Evolutionary conservation across 2,797 vertebrate genomes (phyloP), one percentile per base, ranked within the genome.

Genomic region (Ctenosaura bakeri): DNA sequence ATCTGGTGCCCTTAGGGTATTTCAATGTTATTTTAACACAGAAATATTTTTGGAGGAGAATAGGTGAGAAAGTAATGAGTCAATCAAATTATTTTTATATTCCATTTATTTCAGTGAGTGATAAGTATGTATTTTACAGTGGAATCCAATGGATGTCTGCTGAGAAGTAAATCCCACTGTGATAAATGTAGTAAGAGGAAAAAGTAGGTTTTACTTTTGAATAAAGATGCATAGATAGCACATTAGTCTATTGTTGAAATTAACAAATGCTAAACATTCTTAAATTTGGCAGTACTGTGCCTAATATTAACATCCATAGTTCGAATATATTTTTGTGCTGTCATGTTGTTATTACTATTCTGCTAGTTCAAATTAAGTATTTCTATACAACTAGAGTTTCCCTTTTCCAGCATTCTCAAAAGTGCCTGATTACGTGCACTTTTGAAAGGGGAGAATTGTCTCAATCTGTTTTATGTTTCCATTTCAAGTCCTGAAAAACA

Each of bases 241-340:
- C 22, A 10, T 81, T 59, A 82, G 35, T 82, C 20, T 81, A 9
- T 20, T 16, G 20, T n/a, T 56, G 56, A 59, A 59, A 54, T 29
- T 16, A 80, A 80, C n/a, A 32, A 29, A 80, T 54, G 22, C 54
- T 80, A 52, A 4, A 80, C 16, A 5, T 35, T 82, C 56, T 82
- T 82, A 54, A 59, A 56, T 82, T 81, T 82, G 80, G 35, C 59
- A 38, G 12, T 64, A 42, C n/a, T 46, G 24, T 90, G 77, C 0
- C 2, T 85, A 88, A 83, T 90, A 89, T 71, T 81, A 94, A 81
- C 14, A 87, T 90, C 38, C 8, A 50, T 82, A 42, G 29, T 62
- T 62, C 26, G 59, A 83, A 29, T 13, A 12, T n/a, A 64, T 6
- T 24, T 42, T 83, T 80, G 22, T 83, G 18, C n/a, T 54, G 9